Conservation (phyloP, 2,888 invertebrate genomes). For the Clunio marinus region DNA sequence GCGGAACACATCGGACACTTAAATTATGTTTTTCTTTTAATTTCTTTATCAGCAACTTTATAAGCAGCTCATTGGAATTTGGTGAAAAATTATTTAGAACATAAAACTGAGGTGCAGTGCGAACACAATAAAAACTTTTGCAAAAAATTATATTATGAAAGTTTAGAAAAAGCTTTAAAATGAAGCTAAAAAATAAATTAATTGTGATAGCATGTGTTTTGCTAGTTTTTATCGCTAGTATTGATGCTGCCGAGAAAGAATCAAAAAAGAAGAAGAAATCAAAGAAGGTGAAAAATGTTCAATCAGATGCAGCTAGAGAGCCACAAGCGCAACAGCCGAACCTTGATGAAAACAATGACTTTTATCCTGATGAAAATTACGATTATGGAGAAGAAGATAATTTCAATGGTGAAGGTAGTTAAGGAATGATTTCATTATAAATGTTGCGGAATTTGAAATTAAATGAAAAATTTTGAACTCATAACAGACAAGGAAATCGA, state of each 20-base stretch:
- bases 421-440: background rate
- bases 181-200: conserved; percentile 14
- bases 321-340: conserved; percentile 11
- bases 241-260: conserved; percentile 28
- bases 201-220: conserved; percentile 28
- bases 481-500: background rate
- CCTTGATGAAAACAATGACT: background rate
- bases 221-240: conserved; percentile 12
- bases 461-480: background rate
- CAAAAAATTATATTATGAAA: conserved; percentile 15
- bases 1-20: too few relatives aligned
- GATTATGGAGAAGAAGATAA: conserved; percentile 21
- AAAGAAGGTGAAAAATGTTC: conserved; percentile 34
- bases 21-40: too few relatives aligned
- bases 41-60: too few relatives aligned
- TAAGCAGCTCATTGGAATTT: too few relatives aligned
- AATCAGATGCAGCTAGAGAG: conserved; percentile 15
- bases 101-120: too few relatives aligned
- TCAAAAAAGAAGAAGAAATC: conserved; percentile 22
- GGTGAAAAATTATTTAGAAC: too few relatives aligned
- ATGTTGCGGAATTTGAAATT: too few relatives aligned
- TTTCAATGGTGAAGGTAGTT: conserved; percentile 1
- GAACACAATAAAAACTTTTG: background rate
- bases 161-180: background rate
- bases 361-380: conserved; percentile 21